A percentile compares a stretch with the other conserved stretches of the same genome.
Evolutionary conservation across 2,797 vertebrate species (phyloP).

Genomic region (Characodon lateralis): DNA sequence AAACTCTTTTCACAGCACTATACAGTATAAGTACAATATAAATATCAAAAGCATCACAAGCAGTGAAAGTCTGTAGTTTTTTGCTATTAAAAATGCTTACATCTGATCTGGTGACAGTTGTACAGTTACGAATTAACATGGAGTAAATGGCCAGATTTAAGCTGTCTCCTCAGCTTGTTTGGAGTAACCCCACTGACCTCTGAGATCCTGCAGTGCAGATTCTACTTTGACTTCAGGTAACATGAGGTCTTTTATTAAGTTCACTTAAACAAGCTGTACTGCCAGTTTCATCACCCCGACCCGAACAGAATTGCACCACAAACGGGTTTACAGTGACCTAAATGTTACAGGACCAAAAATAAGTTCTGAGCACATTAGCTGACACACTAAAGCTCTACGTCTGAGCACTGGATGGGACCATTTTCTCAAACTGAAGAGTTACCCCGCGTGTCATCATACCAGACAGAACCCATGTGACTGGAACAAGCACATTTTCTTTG

Average conservation of each 20-base stretch:
- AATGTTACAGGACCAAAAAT: constrained; percentile 52
- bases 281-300: not conserved
- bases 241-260: not conserved
- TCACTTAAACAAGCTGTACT: not conserved
- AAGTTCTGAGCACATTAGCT: constrained; percentile 44
- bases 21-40: not conserved
- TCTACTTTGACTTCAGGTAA: not conserved
- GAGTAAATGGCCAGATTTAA: no score
- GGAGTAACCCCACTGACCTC: not conserved
- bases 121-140: not conserved
- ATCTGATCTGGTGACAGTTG: not conserved
- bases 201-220: not conserved
- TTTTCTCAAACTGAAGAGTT: constrained; percentile 50
- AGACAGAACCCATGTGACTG: constrained; percentile 55
- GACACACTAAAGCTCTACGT: constrained; percentile 44
- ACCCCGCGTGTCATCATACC: constrained; percentile 37
- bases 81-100: not conserved
- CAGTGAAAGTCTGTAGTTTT: not conserved
- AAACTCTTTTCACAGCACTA: not conserved
- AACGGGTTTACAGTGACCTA: constrained; percentile 25
- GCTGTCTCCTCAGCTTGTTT: not conserved
- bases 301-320: constrained; percentile 20
- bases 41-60: not conserved
- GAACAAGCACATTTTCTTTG: constrained; percentile 58
- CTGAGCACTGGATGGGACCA: constrained; percentile 47